Conservation (phyloP, 2,113 vertebrate species). For the Scartelaos histophorus region DNA sequence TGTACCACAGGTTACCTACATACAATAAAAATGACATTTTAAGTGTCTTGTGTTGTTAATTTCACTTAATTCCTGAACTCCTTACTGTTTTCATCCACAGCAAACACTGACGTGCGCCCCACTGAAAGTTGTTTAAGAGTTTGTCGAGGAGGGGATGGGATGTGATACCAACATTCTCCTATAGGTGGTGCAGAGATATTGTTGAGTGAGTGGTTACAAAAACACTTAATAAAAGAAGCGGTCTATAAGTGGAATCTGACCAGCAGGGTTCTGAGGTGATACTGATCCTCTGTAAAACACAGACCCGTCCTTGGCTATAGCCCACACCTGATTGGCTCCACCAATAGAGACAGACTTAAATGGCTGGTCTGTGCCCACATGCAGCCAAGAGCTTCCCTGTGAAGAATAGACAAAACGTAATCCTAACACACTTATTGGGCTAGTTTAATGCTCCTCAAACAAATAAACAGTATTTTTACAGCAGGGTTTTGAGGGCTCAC, state of each 20-base stretch:
- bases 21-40: neutral
- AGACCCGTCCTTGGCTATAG: conserved; percentile 89
- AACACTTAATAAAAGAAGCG: neutral
- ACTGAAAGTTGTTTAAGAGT: conserved; percentile 91
- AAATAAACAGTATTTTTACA: conserved; percentile 75
- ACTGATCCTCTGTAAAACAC: conserved; percentile 94
- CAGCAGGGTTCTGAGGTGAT: conserved; percentile 86
- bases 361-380: conserved; percentile 94
- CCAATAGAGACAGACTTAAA: conserved; percentile 91
- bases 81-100: conserved; percentile 91
- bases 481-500: conserved; percentile 83
- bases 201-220: neutral
- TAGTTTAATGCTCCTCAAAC: neutral
- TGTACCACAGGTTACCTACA: conserved; percentile 90
- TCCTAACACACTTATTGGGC: neutral
- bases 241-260: conserved; percentile 66
- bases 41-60: neutral
- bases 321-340: conserved; percentile 92
- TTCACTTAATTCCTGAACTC: neutral
- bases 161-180: conserved; percentile 98
- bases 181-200: conserved; percentile 6
- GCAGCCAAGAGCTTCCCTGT: conserved; percentile 94
- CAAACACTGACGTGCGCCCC: conserved; percentile 89
- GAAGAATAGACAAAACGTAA: neutral
- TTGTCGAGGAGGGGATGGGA: conserved; percentile 88